phyloP scores from a whole-genome alignment of 1,140 invertebrate genomes.

The Sycobia sp. region DNA sequence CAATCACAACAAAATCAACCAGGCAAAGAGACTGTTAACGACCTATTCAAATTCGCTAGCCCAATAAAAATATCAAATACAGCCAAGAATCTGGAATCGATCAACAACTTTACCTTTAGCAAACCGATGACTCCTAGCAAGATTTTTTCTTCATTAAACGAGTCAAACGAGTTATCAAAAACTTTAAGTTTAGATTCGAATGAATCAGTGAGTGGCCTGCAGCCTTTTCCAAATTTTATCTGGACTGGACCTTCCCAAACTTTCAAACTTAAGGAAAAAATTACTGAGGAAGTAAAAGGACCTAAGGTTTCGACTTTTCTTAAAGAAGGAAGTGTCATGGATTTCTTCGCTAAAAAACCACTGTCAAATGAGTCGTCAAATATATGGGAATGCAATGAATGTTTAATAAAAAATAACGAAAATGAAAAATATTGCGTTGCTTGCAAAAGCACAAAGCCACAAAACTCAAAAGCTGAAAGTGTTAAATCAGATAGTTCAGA shows the following conservation, averaged over 20 bases:
- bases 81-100: slow-evolving; percentile 49
- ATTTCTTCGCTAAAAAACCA: slow-evolving; percentile 40
- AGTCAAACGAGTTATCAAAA: slow-evolving; percentile 30
- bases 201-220: slow-evolving; percentile 10
- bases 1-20: slow-evolving; percentile 19
- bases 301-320: slow-evolving; percentile 38
- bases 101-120: slow-evolving; percentile 65
- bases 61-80: slow-evolving; percentile 50
- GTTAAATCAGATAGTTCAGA: slow-evolving; percentile 9
- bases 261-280: slow-evolving; percentile 47
- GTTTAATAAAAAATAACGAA: slow-evolving; percentile 53
- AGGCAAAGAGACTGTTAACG: neutral
- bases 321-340: slow-evolving; percentile 52
- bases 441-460: slow-evolving; percentile 47
- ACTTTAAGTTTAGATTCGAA: slow-evolving; percentile 35
- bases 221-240: slow-evolving; percentile 47
- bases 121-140: slow-evolving; percentile 54
- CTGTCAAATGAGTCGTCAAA: slow-evolving; percentile 20
- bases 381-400: slow-evolving; percentile 64
- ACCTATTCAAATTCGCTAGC: slow-evolving; percentile 55
- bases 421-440: slow-evolving; percentile 48
- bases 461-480: too few relatives aligned
- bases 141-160: slow-evolving; percentile 31
- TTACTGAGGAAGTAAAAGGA: slow-evolving; percentile 28
- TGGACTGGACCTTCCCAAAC: slow-evolving; percentile 46